phyloP scores from a whole-genome alignment of 2,888 invertebrate genomes.

The Bugula neritina region DNA sequence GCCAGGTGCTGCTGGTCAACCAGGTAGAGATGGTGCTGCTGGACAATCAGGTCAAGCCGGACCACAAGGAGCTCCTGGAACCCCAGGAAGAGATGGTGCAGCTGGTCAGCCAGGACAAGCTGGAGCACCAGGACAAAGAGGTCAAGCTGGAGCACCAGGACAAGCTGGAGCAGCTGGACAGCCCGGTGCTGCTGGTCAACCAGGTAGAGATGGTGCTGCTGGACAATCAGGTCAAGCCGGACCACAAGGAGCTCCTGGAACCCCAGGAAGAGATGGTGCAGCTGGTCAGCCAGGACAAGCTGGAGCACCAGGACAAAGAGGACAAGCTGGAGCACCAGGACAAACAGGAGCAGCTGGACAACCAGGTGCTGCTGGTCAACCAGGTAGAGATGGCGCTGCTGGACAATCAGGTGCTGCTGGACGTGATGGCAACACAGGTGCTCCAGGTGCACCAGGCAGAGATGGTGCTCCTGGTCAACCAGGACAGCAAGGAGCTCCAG shows the following conservation, averaged over 20 bases:
- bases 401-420: background rate
- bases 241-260: background rate
- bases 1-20: conserved; percentile 3
- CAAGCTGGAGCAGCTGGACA: conserved; percentile 9
- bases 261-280: background rate
- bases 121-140: conserved; percentile 4
- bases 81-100: conserved; percentile 4
- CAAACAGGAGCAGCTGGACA: background rate
- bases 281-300: conserved; percentile 10
- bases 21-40: background rate
- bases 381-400: background rate
- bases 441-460: too few relatives aligned
- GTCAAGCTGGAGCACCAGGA: conserved; percentile 8
- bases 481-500: background rate
- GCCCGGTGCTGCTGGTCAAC: background rate
- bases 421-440: background rate
- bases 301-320: conserved; percentile 6
- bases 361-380: background rate
- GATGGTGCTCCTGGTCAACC: background rate
- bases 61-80: background rate
- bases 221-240: conserved; percentile 2
- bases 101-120: conserved; percentile 5
- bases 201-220: background rate
- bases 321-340: background rate
- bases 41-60: background rate